These are phyloP conservation scores for Sarcophaga peregrina DNA, from an alignment of 1,140 invertebrate genomes.

Conservation along the genomic window DNA sequence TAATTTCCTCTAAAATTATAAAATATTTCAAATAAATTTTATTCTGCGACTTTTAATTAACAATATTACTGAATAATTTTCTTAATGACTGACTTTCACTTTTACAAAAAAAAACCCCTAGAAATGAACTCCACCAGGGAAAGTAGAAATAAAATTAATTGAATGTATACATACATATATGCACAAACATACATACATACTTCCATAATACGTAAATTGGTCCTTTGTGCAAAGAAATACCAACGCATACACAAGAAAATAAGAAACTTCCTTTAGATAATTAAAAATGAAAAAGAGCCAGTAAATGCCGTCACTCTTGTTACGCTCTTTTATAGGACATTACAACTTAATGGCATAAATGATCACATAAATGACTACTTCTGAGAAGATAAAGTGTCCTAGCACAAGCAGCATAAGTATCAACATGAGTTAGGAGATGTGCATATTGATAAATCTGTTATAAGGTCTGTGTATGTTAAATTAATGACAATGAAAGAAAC, in stretches of 20 bases:
- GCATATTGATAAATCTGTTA: not conserved
- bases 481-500: no score
- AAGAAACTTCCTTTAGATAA: constrained; percentile 38
- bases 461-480: no score
- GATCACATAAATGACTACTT: constrained; percentile 16
- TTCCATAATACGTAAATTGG: no score
- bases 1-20: no score
- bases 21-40: no score
- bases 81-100: not conserved
- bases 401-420: not conserved
- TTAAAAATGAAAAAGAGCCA: constrained; percentile 34
- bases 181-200: not conserved
- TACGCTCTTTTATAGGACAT: constrained; percentile 12
- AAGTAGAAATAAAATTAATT: constrained; percentile 21
- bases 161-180: not conserved
- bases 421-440: not conserved
- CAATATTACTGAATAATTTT: not conserved
- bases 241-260: constrained; percentile 23
- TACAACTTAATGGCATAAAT: constrained; percentile 32
- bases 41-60: not conserved
- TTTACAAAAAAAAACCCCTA: not conserved
- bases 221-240: not conserved
- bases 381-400: not conserved
- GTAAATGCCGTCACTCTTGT: not conserved
- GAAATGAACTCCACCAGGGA: not conserved